These are phyloP conservation scores for Battus philenor DNA, from an alignment of 1,140 invertebrate genomes.

Conservation along the genomic window DNA sequence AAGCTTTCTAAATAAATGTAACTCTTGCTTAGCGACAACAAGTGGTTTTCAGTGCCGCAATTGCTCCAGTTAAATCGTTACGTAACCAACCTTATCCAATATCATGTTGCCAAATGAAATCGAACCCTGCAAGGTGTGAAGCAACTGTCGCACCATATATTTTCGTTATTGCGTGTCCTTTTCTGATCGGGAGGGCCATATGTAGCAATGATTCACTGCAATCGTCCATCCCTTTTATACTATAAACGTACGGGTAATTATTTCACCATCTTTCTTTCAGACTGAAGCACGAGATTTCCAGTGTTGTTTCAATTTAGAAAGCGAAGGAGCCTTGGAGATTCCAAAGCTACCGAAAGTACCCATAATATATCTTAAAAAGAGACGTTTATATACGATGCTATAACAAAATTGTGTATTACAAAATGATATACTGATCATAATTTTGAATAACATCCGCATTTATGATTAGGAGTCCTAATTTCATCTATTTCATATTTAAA, in stretches of 20 bases:
- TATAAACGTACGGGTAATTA: too few relatives aligned
- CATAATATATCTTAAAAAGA: too few relatives aligned
- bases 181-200: background rate
- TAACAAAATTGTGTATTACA: too few relatives aligned
- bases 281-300: background rate
- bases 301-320: background rate
- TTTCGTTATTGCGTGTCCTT: constrained; percentile 1
- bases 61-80: constrained; percentile 24
- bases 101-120: constrained; percentile 14
- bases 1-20: constrained; percentile 15
- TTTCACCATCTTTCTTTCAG: too few relatives aligned
- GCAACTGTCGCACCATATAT: background rate
- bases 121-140: background rate
- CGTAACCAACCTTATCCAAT: constrained; percentile 23
- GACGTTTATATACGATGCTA: too few relatives aligned
- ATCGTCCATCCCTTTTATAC: background rate
- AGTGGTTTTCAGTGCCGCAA: constrained; percentile 19
- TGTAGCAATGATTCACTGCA: background rate
- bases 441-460: too few relatives aligned
- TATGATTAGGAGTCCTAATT: too few relatives aligned
- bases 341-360: background rate
- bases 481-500: too few relatives aligned
- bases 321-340: background rate
- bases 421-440: too few relatives aligned
- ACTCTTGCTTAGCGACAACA: constrained; percentile 16